Conservation (phyloP, 2,797 vertebrate genomes). For the Chelon labrosus region DNA sequence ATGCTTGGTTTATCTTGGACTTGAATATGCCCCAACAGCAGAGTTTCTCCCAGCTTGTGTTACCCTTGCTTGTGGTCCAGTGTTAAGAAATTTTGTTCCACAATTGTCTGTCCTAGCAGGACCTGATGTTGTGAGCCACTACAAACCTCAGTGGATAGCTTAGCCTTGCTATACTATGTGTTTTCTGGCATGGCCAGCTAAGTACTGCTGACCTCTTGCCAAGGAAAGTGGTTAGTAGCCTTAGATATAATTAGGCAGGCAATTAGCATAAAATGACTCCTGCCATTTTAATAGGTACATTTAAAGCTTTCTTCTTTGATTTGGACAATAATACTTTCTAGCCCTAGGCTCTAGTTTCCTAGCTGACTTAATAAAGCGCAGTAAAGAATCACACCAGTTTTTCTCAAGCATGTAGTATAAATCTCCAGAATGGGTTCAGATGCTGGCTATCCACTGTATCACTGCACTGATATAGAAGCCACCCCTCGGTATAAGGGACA, state of each 20-base stretch:
- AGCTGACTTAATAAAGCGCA: constrained; percentile 51
- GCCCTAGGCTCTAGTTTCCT: constrained; percentile 45
- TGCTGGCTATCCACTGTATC: neutral
- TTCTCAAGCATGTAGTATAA: constrained; percentile 28
- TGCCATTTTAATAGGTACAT: constrained; percentile 57
- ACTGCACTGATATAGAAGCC: neutral
- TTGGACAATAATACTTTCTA: constrained; percentile 35
- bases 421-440: constrained; percentile 38
- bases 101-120: constrained; percentile 15
- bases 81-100: constrained; percentile 24
- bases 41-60: constrained; percentile 9
- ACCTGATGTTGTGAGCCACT: constrained; percentile 14
- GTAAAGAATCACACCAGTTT: constrained; percentile 22
- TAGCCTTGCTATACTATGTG: constrained; percentile 29
- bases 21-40: constrained; percentile 23
- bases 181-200: constrained; percentile 41
- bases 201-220: constrained; percentile 50
- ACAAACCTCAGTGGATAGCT: constrained; percentile 17
- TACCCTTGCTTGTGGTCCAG: constrained; percentile 30
- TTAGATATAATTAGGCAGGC: constrained; percentile 41
- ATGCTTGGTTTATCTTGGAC: neutral
- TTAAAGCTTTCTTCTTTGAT: constrained; percentile 55
- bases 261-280: constrained; percentile 55
- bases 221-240: constrained; percentile 36
- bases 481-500: neutral